Conservation (phyloP, 2,888 invertebrate genomes). For the Elysia crispata region DNA sequence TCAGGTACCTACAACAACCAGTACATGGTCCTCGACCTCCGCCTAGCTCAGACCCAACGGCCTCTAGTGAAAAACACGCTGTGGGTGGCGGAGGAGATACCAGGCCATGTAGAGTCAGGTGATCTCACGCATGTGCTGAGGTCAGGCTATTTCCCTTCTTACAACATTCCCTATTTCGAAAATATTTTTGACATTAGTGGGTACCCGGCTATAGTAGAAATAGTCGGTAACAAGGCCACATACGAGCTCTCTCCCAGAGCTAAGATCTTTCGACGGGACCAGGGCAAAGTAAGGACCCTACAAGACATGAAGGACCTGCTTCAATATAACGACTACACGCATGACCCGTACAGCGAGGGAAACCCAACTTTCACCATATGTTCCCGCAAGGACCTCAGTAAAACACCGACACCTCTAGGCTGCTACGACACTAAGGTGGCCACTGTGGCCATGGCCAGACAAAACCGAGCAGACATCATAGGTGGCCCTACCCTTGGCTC, state of each 20-base stretch:
- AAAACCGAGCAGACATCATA: slow-evolving; percentile 66
- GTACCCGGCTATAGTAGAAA: slow-evolving; percentile 68
- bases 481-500: slow-evolving; percentile 72
- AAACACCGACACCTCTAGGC: slow-evolving; percentile 62
- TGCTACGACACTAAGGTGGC: slow-evolving; percentile 76
- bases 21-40: slow-evolving; percentile 76
- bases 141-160: slow-evolving; percentile 76
- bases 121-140: slow-evolving; percentile 71
- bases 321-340: slow-evolving; percentile 75
- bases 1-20: slow-evolving; percentile 77
- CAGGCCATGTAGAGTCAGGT: slow-evolving; percentile 67
- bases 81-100: slow-evolving; percentile 77
- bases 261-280: slow-evolving; percentile 76
- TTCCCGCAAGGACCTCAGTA: slow-evolving; percentile 72
- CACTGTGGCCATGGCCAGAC: slow-evolving; percentile 66
- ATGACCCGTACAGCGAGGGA: slow-evolving; percentile 72
- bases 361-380: slow-evolving; percentile 73
- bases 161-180: slow-evolving; percentile 76
- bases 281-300: slow-evolving; percentile 68
- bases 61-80: slow-evolving; percentile 68
- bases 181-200: slow-evolving; percentile 74
- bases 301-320: slow-evolving; percentile 71
- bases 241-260: slow-evolving; percentile 76
- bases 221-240: slow-evolving; percentile 68
- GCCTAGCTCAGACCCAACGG: slow-evolving; percentile 64